Conservation (phyloP, 2,888 invertebrate genomes). For the Yponomeuta cagnagella region DNA sequence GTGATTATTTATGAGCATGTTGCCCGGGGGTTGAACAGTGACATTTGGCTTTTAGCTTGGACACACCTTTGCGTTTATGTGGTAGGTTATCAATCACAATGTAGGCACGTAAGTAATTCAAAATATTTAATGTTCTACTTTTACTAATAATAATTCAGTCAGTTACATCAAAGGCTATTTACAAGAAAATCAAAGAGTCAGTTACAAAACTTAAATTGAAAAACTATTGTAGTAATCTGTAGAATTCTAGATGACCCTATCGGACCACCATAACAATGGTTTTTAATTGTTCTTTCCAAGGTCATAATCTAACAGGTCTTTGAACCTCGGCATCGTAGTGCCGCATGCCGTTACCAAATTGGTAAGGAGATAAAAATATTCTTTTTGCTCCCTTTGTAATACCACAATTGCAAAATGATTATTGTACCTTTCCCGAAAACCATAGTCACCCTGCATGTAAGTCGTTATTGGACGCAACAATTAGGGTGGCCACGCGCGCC, state of each 20-base stretch:
- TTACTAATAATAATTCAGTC: no score
- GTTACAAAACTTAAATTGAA: no score
- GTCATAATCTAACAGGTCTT: no score
- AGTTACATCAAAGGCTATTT: no score
- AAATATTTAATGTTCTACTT: no score
- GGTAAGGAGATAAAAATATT: not conserved
- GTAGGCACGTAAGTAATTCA: not conserved
- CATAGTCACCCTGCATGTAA: slow-evolving; percentile 43
- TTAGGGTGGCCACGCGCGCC: slow-evolving; percentile 64
- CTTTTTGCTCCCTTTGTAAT: not conserved
- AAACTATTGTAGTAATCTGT: no score
- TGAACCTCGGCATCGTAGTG: no score
- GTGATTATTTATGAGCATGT: slow-evolving; percentile 56
- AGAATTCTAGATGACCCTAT: no score
- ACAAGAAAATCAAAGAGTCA: no score
- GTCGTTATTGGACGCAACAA: slow-evolving; percentile 64
- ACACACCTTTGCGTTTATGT: not conserved
- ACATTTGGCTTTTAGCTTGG: not conserved
- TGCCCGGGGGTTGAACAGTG: not conserved
- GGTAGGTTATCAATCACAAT: not conserved
- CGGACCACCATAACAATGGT: no score
- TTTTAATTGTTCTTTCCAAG: no score
- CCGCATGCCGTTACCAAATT: no score
- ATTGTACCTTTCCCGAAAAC: not conserved
- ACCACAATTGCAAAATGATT: not conserved